A percentile compares a stretch with the other conserved stretches of the same genome.
Conservation (phyloP, 1,140 invertebrate genomes). For the Micrasema longulum region DNA sequence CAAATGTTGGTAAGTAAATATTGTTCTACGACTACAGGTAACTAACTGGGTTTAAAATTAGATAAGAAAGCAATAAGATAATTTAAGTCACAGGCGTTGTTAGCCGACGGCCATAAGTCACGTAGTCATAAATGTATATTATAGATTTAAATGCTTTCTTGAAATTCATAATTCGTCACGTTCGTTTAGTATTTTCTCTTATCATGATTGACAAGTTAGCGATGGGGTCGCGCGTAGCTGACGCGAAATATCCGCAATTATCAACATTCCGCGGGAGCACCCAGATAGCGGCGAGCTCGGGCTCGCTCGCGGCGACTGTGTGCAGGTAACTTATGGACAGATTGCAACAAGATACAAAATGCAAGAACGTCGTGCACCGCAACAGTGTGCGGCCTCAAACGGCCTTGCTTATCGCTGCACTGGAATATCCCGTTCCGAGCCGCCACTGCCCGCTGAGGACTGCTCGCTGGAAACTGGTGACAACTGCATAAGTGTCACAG, state of each 20-base stretch:
- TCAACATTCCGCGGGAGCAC: conserved; percentile 31
- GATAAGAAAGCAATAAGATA: too few species aligned
- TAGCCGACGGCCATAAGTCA: background rate
- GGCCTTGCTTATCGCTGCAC: conserved; percentile 27
- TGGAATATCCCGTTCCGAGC: conserved; percentile 21
- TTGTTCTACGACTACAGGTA: too few species aligned
- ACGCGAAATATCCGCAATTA: conserved; percentile 33
- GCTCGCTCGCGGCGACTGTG: background rate
- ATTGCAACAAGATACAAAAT: background rate
- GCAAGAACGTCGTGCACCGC: too few species aligned
- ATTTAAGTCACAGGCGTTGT: too few species aligned
- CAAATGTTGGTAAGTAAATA: too few species aligned
- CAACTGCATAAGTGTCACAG: too few species aligned
- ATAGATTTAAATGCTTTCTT: background rate
- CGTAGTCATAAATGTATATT: background rate
- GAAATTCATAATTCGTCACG: background rate
- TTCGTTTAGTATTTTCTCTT: background rate
- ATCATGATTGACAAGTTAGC: conserved; percentile 3
- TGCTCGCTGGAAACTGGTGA: background rate
- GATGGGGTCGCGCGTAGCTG: background rate
- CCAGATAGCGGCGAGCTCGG: conserved; percentile 20
- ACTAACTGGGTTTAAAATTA: too few species aligned
- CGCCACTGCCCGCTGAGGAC: background rate
- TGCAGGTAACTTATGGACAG: background rate
- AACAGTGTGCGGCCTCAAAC: conserved; percentile 21